A percentile compares a stretch with the other conserved stretches of the same genome.
Conservation (phyloP, 1,140 invertebrate genomes). For the Nymphalis io region DNA sequence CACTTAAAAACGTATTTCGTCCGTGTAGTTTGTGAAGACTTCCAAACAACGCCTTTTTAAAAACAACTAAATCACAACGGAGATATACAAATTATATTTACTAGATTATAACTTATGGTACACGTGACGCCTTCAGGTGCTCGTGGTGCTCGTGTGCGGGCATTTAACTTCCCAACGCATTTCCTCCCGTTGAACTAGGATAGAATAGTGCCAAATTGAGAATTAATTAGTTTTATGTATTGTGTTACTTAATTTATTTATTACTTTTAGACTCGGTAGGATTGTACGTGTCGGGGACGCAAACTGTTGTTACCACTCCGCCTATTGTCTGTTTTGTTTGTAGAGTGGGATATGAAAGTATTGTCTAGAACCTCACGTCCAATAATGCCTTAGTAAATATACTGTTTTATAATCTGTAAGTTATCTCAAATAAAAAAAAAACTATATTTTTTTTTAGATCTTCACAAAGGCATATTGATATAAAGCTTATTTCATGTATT, state of each 20-base stretch:
- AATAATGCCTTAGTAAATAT: constrained; percentile 34
- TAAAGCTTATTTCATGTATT: not conserved
- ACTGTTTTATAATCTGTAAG: not conserved
- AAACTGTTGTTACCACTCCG: constrained; percentile 41
- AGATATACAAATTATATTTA: not conserved
- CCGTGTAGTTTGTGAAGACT: not conserved
- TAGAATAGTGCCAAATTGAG: constrained; percentile 73
- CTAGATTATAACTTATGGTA: not conserved
- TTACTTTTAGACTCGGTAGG: constrained; percentile 31
- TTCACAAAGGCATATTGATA: not conserved
- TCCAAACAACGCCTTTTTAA: not conserved
- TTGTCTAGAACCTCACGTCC: constrained; percentile 28
- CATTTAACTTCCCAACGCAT: constrained; percentile 46
- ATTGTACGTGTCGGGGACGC: not conserved
- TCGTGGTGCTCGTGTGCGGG: not conserved
- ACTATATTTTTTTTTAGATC: too few relatives aligned
- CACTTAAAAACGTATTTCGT: not conserved
- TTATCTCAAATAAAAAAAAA: too few relatives aligned
- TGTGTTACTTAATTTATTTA: constrained; percentile 75
- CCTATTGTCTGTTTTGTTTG: constrained; percentile 42
- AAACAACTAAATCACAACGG: too few relatives aligned
- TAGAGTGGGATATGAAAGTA: constrained; percentile 25
- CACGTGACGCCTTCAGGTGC: not conserved
- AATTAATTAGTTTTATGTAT: constrained; percentile 51
- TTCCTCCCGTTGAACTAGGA: constrained; percentile 57